Evolutionary conservation across 2,888 invertebrate species (phyloP), one percentile per base, ranked within the genome.

Genomic region (Gasteruption jaculator): DNA sequence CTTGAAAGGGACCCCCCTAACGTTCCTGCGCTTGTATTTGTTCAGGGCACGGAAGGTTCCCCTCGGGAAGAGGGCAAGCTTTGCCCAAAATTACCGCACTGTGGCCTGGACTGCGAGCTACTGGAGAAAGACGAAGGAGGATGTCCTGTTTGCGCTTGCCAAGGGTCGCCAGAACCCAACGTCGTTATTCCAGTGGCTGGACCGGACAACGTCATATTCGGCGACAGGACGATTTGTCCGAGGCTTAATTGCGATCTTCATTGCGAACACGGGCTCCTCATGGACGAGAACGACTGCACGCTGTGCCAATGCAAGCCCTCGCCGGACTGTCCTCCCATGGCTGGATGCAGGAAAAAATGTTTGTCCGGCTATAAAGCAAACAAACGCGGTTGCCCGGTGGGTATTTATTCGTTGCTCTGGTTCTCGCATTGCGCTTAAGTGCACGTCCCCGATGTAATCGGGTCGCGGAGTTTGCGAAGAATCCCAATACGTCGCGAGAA

Each of bases 281-380:
- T 61, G 59, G 68, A 68, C 44, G 61, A 61, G 41, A 60, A 63
- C 40, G 63, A 61, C 36, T 68, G 68, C 46, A 60, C 58, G 14
- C 44, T 66, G 3, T 68, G 68, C 50, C 53, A 61, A 45, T 68
- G 68, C 43, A 60, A 58, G 33, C 50, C 58, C 2, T 52, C 58
- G 19, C 50, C 52, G 2, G 55, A 50, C 12, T 68, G 65, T 45
- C 50, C 62, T 36, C 42, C 55, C 7, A 30, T 58, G 33, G 43
- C 43, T 19, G 53, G 51, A 21, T 68, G 66, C 56, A 60, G 56
- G 38, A 65, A 58, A 43, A 61, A 61, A 39, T 68, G 68, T 44
- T 52, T 52, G 16, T 53, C 56, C 22, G 68, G 68, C 14, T 64
- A 60, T 52, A 61, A 60, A 45, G 57, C 50, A 31, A 62, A 66